Conservation (phyloP, 2,113 vertebrate genomes). For the Eonycteris spelaea region DNA sequence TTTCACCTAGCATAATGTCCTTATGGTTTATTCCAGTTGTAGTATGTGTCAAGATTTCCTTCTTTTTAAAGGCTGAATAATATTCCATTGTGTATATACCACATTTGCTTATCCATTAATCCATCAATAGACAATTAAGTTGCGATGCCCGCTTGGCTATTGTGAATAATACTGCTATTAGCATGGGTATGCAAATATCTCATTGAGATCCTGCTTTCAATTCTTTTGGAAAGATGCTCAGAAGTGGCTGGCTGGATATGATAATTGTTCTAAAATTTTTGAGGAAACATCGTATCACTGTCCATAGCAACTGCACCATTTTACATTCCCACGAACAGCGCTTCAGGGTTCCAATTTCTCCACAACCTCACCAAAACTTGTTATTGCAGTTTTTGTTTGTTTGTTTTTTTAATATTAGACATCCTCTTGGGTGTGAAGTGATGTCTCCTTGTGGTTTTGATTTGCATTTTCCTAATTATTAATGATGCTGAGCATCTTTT, state of each 20-base stretch:
- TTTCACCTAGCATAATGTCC: neutral
- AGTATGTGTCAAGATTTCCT: neutral
- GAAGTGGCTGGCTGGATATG: neutral
- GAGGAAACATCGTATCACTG: neutral
- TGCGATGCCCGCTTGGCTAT: neutral
- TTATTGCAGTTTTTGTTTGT: neutral
- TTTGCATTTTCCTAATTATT: constrained; percentile 9
- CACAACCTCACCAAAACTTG: neutral
- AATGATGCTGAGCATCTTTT: neutral
- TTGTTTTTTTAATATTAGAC: neutral
- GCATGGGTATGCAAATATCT: neutral
- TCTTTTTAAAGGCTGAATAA: neutral
- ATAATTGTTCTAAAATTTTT: constrained; percentile 15
- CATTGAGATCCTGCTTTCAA: neutral
- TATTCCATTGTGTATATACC: neutral
- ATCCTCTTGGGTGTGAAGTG: neutral
- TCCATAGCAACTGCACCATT: neutral
- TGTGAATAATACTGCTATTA: neutral
- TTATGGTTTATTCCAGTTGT: neutral
- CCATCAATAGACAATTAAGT: neutral
- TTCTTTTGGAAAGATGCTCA: neutral
- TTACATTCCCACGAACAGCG: neutral
- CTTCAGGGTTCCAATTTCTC: neutral
- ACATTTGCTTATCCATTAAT: neutral
- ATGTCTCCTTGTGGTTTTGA: neutral